Conservation (phyloP, 2,113 vertebrate species). For the Uria lomvia region DNA sequence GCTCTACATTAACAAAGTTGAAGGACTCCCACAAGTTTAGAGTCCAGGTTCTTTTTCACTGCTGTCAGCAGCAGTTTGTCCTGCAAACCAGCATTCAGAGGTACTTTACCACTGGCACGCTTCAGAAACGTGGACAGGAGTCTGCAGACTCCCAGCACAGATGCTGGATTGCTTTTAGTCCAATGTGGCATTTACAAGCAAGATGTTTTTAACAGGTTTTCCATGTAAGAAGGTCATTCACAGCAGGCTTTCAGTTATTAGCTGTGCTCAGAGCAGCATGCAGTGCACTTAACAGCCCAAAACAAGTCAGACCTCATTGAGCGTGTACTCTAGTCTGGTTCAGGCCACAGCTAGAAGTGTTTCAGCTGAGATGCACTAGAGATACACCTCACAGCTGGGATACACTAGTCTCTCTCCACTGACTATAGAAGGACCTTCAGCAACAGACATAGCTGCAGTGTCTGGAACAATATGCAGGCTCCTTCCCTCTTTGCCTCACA, state of each 20-base stretch:
- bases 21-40: not conserved
- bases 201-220: conserved; percentile 12
- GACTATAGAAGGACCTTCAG: not conserved
- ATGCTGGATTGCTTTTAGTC: not conserved
- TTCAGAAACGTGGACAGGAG: not conserved
- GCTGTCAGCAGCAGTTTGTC: not conserved
- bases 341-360: not conserved
- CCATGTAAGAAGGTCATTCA: not conserved
- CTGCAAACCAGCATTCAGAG: not conserved
- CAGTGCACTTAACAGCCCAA: not conserved
- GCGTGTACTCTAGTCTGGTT: not conserved
- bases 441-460: not conserved
- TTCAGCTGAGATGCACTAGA: not conserved
- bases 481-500: not conserved
- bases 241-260: not conserved
- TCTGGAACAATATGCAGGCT: not conserved
- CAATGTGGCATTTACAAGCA: not conserved
- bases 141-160: not conserved
- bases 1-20: not conserved
- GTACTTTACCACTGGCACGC: not conserved
- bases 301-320: not conserved
- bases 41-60: not conserved
- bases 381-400: not conserved
- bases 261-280: not conserved
- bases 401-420: not conserved